These are phyloP conservation scores for Liasis olivaceus DNA, from an alignment of 2,797 vertebrate species.

Conservation along the genomic window DNA sequence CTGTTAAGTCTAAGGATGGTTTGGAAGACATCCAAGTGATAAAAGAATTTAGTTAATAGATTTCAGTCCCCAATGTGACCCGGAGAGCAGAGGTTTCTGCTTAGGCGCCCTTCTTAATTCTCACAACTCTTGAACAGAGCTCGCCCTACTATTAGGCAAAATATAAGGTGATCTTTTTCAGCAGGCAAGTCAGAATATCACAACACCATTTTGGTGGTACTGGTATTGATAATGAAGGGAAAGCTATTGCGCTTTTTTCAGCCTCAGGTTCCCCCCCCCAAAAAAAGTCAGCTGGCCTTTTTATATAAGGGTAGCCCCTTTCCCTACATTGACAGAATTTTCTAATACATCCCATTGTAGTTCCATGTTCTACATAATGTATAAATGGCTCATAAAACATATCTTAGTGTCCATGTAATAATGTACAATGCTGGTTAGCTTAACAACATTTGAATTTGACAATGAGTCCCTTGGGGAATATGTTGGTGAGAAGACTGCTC, in stretches of 20 bases:
- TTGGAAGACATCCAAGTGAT: constrained; percentile 37
- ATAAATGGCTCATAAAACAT: neutral
- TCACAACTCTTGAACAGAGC: neutral
- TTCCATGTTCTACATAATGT: neutral
- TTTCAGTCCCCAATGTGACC: neutral
- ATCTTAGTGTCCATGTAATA: neutral
- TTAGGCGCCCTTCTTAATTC: neutral
- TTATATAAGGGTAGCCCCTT: neutral
- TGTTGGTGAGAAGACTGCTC: neutral
- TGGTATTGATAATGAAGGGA: neutral
- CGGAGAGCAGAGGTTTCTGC: neutral
- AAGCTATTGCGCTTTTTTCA: neutral
- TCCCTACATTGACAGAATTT: neutral
- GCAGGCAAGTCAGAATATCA: neutral
- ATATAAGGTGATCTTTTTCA: neutral
- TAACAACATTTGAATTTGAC: neutral
- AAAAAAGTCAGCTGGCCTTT: neutral
- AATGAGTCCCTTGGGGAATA: neutral
- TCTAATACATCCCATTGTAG: neutral
- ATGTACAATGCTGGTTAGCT: neutral
- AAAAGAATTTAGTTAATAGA: neutral
- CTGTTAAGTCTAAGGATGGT: constrained; percentile 42
- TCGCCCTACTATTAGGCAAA: neutral
- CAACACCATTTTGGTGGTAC: neutral
- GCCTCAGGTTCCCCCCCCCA: neutral